Evolutionary conservation across 2,797 vertebrate species (phyloP), one percentile per base, ranked within the genome.

Genomic region (Pseudocheirus occidentalis): DNA sequence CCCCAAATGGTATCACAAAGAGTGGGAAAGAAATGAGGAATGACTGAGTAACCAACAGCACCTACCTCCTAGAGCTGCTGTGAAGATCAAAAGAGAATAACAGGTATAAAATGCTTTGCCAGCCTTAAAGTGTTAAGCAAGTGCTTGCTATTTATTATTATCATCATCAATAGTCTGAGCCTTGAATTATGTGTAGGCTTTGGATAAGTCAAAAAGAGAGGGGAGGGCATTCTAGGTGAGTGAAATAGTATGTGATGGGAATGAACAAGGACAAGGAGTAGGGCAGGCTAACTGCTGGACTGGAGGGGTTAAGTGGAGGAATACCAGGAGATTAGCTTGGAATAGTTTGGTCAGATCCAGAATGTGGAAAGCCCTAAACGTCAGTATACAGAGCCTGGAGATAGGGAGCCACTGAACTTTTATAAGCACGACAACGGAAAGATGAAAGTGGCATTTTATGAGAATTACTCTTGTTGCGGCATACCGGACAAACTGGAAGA

Each of bases 241-340:
- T 55, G 89, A 52, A 89, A 52, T 0, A 18, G 11, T 31, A 28
- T 27, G 29, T 53, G 52, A 50, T 2, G 11, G 1, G 4, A 28
- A 27, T 40, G 55, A 40, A 40, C 6, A 11, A 91, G n/a, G 57
- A 50, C 0, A 3, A 81, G 27, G 55, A 10, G 31, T 0, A 11
- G 27, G 12, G 10, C 55, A 58, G 55, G 9, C 11, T 1, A 28
- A 54, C 18, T 56, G 53, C 34, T 40, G 0, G 31, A 50, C 73
- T 1, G 5, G 28, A 16, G 0, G 0, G 52, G 55, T 29, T 53
- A 40, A 0, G 1, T 4, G 0, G 57, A 62, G 50, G 62, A 13
- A 13, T 4, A 0, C 11, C 31, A 12, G 34, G 52, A 92, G 40
- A 66, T 18, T 24, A 92, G 1, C n/a, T 4, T 46, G 56, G 56